Percentiles rank a stretch among this genome's conserved stretches.
Conservation (phyloP, 2,888 invertebrate genomes). For the Automeris io region DNA sequence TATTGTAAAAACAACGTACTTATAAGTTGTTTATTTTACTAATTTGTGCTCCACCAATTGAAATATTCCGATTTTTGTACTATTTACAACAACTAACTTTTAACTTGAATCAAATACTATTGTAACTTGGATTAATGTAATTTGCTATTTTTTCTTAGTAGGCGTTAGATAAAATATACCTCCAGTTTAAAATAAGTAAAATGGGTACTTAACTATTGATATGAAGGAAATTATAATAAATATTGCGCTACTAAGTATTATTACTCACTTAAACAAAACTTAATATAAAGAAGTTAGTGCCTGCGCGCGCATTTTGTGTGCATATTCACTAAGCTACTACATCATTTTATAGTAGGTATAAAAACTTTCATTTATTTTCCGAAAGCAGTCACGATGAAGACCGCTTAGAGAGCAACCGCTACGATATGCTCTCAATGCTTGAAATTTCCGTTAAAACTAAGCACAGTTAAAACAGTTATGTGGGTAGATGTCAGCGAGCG, state of each 20-base stretch:
- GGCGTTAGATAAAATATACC: too few relatives aligned
- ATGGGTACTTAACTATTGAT: too few relatives aligned
- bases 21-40: too few relatives aligned
- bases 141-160: too few relatives aligned
- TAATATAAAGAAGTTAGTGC: too few relatives aligned
- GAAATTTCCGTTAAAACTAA: slow-evolving; percentile 31
- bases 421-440: slow-evolving; percentile 29
- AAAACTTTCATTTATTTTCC: slow-evolving; percentile 39
- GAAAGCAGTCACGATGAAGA: slow-evolving; percentile 47
- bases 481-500: slow-evolving; percentile 79
- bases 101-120: too few relatives aligned
- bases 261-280: not conserved
- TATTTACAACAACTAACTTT: not conserved
- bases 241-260: not conserved
- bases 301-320: slow-evolving; percentile 41
- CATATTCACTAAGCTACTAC: slow-evolving; percentile 10
- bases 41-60: too few relatives aligned
- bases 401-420: slow-evolving; percentile 47
- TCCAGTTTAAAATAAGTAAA: too few relatives aligned
- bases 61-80: too few relatives aligned
- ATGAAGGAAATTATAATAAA: too few relatives aligned
- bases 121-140: too few relatives aligned
- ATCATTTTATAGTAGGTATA: slow-evolving; percentile 11
- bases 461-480: slow-evolving; percentile 49
- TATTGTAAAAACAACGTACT: too few relatives aligned